These are phyloP conservation scores for Thymallus thymallus DNA, from an alignment of 2,113 vertebrate genomes.

Conservation along the genomic window DNA sequence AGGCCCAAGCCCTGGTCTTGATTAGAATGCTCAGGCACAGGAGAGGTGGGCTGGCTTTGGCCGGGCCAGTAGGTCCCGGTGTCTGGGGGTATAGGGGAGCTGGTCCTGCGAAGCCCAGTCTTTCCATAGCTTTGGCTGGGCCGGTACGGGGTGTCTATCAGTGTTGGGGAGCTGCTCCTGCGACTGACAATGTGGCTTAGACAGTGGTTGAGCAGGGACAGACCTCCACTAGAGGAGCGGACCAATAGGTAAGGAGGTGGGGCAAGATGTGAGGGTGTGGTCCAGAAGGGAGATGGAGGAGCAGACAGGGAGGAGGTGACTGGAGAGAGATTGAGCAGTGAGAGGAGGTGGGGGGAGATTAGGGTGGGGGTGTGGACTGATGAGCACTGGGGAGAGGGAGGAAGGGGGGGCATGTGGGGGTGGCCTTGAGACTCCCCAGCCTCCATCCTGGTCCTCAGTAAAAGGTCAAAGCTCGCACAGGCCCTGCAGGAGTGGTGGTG, in stretches of 20 bases:
- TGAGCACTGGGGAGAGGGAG: neutral
- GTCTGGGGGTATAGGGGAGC: too few relatives aligned
- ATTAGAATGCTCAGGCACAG: conserved; percentile 13
- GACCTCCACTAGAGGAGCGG: conserved; percentile 36
- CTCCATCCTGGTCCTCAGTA: conserved; percentile 35
- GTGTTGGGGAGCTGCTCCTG: conserved; percentile 57
- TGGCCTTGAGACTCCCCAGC: conserved; percentile 33
- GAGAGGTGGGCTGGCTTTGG: neutral
- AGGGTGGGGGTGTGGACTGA: neutral
- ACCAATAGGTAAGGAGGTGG: conserved; percentile 13
- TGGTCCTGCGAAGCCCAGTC: neutral
- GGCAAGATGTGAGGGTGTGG: conserved; percentile 1
- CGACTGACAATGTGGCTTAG: conserved; percentile 62
- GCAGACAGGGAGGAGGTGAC: conserved; percentile 2
- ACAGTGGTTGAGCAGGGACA: conserved; percentile 63
- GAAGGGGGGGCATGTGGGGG: conserved; percentile 7
- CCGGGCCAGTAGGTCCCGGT: too few relatives aligned
- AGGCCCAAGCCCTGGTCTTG: conserved; percentile 7
- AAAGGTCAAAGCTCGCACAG: conserved; percentile 27
- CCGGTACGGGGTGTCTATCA: conserved; percentile 28
- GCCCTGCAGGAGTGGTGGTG: conserved; percentile 32
- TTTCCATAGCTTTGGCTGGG: neutral
- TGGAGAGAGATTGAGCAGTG: conserved; percentile 15
- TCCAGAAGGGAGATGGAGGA: neutral
- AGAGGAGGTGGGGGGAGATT: conserved; percentile 23